Evolutionary conservation across 1,140 invertebrate species (phyloP), one percentile per base, ranked within the genome.

Genomic region (Tachypleus tridentatus): DNA sequence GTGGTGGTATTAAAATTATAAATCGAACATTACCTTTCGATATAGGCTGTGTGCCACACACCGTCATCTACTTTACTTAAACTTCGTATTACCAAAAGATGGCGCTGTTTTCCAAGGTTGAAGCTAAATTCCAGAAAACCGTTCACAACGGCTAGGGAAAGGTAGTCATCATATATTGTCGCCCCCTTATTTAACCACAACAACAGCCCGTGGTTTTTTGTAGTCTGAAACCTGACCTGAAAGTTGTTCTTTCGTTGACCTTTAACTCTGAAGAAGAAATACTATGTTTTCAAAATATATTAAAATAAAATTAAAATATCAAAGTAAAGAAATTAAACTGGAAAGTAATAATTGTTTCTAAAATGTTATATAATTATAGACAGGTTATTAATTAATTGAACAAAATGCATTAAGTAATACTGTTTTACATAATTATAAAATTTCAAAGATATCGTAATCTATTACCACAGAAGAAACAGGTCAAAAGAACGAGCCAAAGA

Each of bases 161-260:
- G 75, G 74, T 84, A 86, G 67, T 85, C 82, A n/a, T 69, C 64
- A n/a, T 73, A 59, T 3, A 63, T 56, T 5, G 79, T 75, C 72
- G 79, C 77, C 9, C 82, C 82, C 70, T 80, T 79, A 73, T 81
- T 82, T 60, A 83, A 80, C 83, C 87, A 88, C 63, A 89, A 74
- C 10, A 89, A 68, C 51, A 90, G 76, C 4, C 86, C 87, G 71
- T 85, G 82, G 10, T 78, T 75, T 67, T 82, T 80, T 63, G 79
- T 80, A 48, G 86, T 87, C 64, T 82, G 80, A 74, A 89, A 84
- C 70, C 81, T 82, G 50, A 89, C 79, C 77, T 86, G 83, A 72
- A 87, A 87, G 71, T 83, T 81, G 74, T 88, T 86, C 63, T 80
- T 82, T 61, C 82, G 79, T 74, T 87, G 84, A 56, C 81, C 82